Evolutionary conservation across 1,140 invertebrate genomes (phyloP).

Genomic region (Sycophaga agraensis): DNA sequence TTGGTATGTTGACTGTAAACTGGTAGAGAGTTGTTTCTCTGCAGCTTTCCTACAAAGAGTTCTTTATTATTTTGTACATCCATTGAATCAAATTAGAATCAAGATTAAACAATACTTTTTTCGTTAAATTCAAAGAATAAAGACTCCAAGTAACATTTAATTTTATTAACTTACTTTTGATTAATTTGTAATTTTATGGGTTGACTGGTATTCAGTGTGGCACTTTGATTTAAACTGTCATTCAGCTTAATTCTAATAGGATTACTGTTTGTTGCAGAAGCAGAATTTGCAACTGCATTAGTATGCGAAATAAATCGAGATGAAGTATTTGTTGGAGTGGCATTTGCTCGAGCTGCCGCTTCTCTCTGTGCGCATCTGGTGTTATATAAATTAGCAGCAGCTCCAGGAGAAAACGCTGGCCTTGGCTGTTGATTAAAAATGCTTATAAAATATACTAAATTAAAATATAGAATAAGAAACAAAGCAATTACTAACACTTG

Average conservation of each 20-base stretch:
- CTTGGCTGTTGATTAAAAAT: slow-evolving; percentile 34
- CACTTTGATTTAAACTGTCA: slow-evolving; percentile 45
- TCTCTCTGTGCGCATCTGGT: slow-evolving; percentile 44
- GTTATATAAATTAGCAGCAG: slow-evolving; percentile 53
- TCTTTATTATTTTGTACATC: neutral
- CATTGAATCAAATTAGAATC: neutral
- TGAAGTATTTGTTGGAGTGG: slow-evolving; percentile 46
- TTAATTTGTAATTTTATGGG: slow-evolving; percentile 54
- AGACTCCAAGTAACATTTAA: neutral
- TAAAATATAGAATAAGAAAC: neutral
- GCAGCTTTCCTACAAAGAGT: slow-evolving; percentile 39
- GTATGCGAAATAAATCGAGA: slow-evolving; percentile 47
- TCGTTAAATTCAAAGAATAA: neutral
- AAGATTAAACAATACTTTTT: neutral
- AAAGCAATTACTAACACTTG: slow-evolving; percentile 41
- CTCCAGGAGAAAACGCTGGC: slow-evolving; percentile 49
- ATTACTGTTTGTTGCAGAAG: slow-evolving; percentile 37
- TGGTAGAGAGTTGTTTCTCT: slow-evolving; percentile 31
- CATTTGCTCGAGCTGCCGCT: slow-evolving; percentile 35
- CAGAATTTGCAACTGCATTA: slow-evolving; percentile 35
- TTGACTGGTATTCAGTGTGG: slow-evolving; percentile 38
- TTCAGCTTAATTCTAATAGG: slow-evolving; percentile 46
- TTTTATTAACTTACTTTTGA: slow-evolving; percentile 42
- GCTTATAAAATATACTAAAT: neutral
- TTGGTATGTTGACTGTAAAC: slow-evolving; percentile 13